phyloP scores from a whole-genome alignment of 2,797 vertebrate genomes.

The Columba guinea region DNA sequence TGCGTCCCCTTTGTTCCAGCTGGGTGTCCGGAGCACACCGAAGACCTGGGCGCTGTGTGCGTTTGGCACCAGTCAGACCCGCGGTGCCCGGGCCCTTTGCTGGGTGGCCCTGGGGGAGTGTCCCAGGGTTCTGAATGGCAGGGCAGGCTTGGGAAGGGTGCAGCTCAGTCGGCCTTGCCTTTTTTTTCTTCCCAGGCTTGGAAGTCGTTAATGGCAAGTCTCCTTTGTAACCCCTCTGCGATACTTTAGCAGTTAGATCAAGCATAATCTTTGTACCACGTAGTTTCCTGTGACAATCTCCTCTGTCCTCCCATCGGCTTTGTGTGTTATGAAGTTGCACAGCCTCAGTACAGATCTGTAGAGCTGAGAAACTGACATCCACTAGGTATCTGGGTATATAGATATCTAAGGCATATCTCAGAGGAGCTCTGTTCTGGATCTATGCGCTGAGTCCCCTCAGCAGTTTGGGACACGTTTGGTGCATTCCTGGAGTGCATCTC shows the following conservation, averaged over 20 bases:
- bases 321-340: neutral
- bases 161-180: neutral
- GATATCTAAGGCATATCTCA: neutral
- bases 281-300: neutral
- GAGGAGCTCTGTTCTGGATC: neutral
- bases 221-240: neutral
- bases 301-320: neutral
- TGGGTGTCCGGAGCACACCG: neutral
- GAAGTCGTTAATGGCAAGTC: neutral
- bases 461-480: fast-evolving
- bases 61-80: neutral
- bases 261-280: neutral
- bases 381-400: fast-evolving
- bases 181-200: neutral
- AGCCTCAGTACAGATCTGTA: neutral
- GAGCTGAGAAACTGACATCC: neutral
- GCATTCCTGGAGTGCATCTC: neutral
- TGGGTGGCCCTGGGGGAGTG: neutral
- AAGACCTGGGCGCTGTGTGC: too few relatives aligned
- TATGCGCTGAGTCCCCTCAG: neutral
- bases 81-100: neutral
- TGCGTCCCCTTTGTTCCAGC: neutral
- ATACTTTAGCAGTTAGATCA: neutral
- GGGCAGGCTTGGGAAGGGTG: neutral
- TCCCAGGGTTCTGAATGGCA: neutral